Conservation (phyloP, 2,797 vertebrate species). For the Enteromius trimaculatus region DNA sequence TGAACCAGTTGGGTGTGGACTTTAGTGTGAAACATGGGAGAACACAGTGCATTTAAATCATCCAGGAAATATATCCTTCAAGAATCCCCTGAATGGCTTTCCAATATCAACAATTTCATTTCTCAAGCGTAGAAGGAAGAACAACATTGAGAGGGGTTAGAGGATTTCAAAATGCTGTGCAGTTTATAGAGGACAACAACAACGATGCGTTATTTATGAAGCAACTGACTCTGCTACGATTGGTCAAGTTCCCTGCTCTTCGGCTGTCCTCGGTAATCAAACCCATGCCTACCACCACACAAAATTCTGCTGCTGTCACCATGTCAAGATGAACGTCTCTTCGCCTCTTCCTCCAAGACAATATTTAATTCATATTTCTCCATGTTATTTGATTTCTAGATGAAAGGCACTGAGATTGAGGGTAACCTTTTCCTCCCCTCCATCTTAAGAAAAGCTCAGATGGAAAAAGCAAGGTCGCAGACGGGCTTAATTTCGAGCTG, state of each 20-base stretch:
- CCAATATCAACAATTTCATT: background rate
- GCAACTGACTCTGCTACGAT: background rate
- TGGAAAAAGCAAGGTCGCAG: constrained; percentile 71
- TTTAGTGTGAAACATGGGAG: constrained; percentile 80
- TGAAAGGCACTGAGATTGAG: constrained; percentile 68
- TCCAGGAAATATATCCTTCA: constrained; percentile 54
- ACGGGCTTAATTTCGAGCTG: constrained; percentile 75
- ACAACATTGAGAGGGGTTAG: background rate
- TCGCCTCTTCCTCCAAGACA: constrained; percentile 61
- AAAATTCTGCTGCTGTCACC: constrained; percentile 6
- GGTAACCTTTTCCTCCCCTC: constrained; percentile 34
- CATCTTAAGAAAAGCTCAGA: constrained; percentile 59
- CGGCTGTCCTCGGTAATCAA: background rate
- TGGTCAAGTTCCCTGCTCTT: background rate
- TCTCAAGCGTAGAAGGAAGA: background rate
- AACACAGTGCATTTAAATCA: constrained; percentile 59
- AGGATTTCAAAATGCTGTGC: constrained; percentile 48
- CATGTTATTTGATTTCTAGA: constrained; percentile 72
- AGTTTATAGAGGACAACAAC: background rate
- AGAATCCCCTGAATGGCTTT: constrained; percentile 38
- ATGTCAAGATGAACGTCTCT: constrained; percentile 3
- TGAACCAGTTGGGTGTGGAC: constrained; percentile 75
- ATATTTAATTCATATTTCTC: constrained; percentile 67
- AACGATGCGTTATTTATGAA: constrained; percentile 15
- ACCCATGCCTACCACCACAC: background rate